Evolutionary conservation across 1,140 invertebrate species (phyloP).

Genomic region (Augochlora pura): DNA sequence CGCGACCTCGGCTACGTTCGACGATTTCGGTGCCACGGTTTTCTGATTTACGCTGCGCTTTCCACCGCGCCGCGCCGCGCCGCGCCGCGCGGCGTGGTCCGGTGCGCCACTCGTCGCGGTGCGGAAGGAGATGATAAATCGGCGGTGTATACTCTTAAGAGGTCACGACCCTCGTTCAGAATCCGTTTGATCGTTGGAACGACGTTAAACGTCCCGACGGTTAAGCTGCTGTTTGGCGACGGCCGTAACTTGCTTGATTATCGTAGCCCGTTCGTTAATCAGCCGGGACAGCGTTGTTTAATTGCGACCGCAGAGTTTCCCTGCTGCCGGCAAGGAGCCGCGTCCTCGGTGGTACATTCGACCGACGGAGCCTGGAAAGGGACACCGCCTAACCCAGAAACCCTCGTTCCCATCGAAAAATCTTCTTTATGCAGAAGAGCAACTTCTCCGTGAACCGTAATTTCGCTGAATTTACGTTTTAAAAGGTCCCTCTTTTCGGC

Average conservation of each 20-base stretch:
- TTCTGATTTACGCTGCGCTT: background rate
- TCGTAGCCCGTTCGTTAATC: slow-evolving; percentile 44
- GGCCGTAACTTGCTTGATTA: slow-evolving; percentile 40
- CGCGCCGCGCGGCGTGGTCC: background rate
- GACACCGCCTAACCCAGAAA: slow-evolving; percentile 1
- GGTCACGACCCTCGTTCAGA: background rate
- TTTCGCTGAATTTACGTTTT: background rate
- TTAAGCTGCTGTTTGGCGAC: slow-evolving; percentile 33
- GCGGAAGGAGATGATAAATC: background rate
- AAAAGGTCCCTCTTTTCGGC: background rate
- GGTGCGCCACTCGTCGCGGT: background rate
- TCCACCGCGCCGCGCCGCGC: background rate
- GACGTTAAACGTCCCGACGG: slow-evolving; percentile 36
- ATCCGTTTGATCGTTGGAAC: slow-evolving; percentile 35
- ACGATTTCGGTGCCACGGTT: slow-evolving; percentile 10
- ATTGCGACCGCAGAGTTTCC: slow-evolving; percentile 12
- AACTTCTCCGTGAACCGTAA: background rate
- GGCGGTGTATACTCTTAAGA: background rate
- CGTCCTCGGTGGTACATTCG: background rate
- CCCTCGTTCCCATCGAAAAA: background rate
- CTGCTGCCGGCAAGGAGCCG: background rate
- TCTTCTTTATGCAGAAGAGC: background rate
- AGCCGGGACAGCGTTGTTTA: slow-evolving; percentile 38
- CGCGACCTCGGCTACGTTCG: background rate
- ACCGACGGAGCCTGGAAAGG: background rate